Conservation (phyloP, 2,797 vertebrate species). For the Catamblyrhynchus diadema region DNA sequence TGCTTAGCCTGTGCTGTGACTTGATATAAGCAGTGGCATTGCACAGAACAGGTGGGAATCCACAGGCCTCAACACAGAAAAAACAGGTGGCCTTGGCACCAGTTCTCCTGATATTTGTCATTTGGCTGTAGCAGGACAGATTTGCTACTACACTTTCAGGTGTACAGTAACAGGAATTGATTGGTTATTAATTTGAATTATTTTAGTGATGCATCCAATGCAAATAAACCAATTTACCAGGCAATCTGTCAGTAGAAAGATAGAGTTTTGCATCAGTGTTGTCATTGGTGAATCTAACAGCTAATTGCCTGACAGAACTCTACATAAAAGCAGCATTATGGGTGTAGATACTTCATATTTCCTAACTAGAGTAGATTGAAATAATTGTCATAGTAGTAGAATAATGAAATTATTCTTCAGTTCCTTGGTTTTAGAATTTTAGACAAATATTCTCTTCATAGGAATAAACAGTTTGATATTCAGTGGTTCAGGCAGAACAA, state of each 20-base stretch:
- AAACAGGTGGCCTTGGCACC: constrained; percentile 5
- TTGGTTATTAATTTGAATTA: background rate
- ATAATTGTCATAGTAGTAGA: background rate
- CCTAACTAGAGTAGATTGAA: background rate
- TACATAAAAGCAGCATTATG: background rate
- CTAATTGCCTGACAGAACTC: background rate
- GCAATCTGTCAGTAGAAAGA: background rate
- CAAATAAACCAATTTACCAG: constrained; percentile 16
- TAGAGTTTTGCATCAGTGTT: background rate
- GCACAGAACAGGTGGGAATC: constrained; percentile 35
- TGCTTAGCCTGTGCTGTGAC: background rate
- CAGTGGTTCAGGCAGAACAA: background rate
- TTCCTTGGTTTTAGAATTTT: background rate
- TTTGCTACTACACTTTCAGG: background rate
- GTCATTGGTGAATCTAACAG: background rate
- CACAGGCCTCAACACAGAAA: background rate
- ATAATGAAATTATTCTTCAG: background rate
- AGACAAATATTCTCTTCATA: background rate
- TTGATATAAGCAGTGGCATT: background rate
- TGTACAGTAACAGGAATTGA: background rate
- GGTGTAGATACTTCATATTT: background rate
- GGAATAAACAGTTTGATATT: background rate
- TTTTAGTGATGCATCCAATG: background rate
- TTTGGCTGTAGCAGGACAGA: constrained; percentile 21
- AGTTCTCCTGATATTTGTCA: background rate